These are phyloP conservation scores for Pithys albifrons DNA, from an alignment of 2,113 vertebrate species.

Conservation along the genomic window DNA sequence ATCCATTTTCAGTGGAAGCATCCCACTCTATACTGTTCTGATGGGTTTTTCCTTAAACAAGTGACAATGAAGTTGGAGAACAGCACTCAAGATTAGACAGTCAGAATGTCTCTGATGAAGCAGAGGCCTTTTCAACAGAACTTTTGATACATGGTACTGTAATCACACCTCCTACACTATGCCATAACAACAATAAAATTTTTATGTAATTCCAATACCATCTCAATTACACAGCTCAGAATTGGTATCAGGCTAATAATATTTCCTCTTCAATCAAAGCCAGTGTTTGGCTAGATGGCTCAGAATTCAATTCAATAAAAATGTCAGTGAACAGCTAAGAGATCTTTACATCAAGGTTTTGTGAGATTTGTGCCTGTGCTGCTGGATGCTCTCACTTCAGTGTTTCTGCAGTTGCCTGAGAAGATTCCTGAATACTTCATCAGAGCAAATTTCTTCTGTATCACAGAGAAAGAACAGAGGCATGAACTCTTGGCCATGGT, in stretches of 20 bases:
- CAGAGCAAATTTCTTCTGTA: neutral
- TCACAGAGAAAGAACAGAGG: neutral
- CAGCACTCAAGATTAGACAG: neutral
- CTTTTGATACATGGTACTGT: neutral
- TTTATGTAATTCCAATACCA: neutral
- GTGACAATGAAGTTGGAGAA: neutral
- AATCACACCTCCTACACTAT: neutral
- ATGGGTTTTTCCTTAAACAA: neutral
- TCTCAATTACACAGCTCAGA: neutral
- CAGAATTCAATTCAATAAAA: neutral
- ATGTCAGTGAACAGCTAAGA: neutral
- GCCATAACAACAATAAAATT: neutral
- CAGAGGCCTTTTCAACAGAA: neutral
- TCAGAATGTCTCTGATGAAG: neutral
- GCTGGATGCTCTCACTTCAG: neutral
- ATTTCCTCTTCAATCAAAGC: neutral
- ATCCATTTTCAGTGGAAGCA: neutral
- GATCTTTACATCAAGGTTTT: neutral
- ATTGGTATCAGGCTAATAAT: neutral
- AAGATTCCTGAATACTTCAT: neutral
- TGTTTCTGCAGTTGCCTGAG: neutral
- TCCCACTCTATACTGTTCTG: neutral
- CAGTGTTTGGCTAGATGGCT: neutral
- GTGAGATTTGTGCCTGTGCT: neutral
- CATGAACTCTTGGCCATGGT: accelerated